Percentiles rank a stretch among this genome's conserved stretches.
Evolutionary conservation across 2,113 vertebrate species (phyloP).

Genomic region (Cathartes aura): DNA sequence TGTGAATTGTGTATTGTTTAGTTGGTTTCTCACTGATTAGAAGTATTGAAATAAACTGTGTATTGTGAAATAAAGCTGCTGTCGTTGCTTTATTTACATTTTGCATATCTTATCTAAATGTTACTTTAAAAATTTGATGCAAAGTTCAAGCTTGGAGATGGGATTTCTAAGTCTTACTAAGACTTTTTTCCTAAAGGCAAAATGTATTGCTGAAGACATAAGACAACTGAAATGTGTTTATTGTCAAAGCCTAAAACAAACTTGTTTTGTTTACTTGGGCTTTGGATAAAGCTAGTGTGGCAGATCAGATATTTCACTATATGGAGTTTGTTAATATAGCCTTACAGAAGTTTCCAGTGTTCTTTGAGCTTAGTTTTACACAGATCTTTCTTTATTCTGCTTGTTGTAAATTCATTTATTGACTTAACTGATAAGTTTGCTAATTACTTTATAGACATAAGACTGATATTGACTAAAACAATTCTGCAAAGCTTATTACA

Average conservation of each 20-base stretch:
- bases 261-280: not conserved
- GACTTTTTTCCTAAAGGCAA: not conserved
- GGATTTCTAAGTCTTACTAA: not conserved
- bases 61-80: not conserved
- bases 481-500: not conserved
- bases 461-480: not conserved
- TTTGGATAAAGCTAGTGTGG: not conserved
- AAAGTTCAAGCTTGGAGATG: not conserved
- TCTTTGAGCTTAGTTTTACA: not conserved
- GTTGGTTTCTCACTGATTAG: not conserved
- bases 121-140: not conserved
- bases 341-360: not conserved
- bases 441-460: not conserved
- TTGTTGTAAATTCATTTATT: not conserved
- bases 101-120: not conserved
- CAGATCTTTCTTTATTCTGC: not conserved
- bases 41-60: not conserved
- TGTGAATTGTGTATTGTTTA: slow-evolving; percentile 16
- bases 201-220: not conserved
- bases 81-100: not conserved
- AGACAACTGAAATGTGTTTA: not conserved
- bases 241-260: not conserved
- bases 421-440: not conserved
- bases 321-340: not conserved
- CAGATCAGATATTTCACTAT: not conserved